Conservation (phyloP, 1,140 invertebrate genomes). For the Vanessa tameamea region DNA sequence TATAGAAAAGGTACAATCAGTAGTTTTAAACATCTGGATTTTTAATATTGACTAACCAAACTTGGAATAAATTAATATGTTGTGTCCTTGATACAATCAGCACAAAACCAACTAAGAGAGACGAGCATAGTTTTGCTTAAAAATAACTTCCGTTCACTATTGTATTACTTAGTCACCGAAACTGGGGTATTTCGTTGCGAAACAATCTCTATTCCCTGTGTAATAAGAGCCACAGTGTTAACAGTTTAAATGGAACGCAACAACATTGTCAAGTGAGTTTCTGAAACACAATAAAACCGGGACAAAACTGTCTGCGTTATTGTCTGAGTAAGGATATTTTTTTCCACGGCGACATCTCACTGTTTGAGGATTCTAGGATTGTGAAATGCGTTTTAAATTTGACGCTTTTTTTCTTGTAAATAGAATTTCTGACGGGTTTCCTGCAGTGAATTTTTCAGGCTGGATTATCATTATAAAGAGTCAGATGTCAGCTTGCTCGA, state of each 20-base stretch:
- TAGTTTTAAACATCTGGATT: too few relatives aligned
- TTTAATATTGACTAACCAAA: too few relatives aligned
- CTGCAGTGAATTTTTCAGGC: too few relatives aligned
- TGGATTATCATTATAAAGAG: too few relatives aligned
- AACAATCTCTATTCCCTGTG: conserved; percentile 11
- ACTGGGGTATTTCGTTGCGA: neutral
- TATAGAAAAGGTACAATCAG: too few relatives aligned
- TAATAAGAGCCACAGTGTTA: neutral
- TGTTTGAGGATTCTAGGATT: conserved; percentile 1
- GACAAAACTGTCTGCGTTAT: conserved; percentile 26
- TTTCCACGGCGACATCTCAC: neutral
- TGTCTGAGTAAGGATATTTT: conserved; percentile 29
- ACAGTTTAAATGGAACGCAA: conserved; percentile 2
- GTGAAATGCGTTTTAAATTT: conserved; percentile 6
- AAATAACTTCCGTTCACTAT: neutral
- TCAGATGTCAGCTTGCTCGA: too few relatives aligned
- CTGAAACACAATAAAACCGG: conserved; percentile 28
- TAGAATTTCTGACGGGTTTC: neutral
- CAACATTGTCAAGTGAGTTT: conserved; percentile 17
- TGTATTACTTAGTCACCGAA: neutral
- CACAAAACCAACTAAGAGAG: neutral
- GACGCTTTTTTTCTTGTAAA: neutral
- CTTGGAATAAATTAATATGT: neutral
- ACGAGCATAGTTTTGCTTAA: neutral
- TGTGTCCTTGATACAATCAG: neutral